phyloP scores from a whole-genome alignment of 2,113 vertebrate genomes.

The Rhagologus leucostigma region DNA sequence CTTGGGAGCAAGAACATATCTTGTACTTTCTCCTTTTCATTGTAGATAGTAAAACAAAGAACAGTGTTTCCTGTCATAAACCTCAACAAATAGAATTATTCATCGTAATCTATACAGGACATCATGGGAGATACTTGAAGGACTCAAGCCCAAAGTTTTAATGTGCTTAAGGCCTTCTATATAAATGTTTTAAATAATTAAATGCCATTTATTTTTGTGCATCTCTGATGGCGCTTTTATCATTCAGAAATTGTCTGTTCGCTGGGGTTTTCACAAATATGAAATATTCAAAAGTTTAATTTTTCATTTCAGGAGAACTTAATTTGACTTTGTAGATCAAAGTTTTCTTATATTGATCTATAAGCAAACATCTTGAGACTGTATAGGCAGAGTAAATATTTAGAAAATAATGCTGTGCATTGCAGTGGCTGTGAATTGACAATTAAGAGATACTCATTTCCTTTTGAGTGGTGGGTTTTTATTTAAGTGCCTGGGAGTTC shows the following conservation, averaged over 20 bases:
- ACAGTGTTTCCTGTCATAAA: not conserved
- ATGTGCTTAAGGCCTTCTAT: not conserved
- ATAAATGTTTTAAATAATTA: constrained; percentile 28
- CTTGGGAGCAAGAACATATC: not conserved
- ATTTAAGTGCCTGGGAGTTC: not conserved
- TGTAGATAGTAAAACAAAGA: not conserved
- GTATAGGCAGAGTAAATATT: not conserved
- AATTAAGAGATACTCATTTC: not conserved
- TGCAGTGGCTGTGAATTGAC: not conserved
- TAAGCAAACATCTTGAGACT: constrained; percentile 16
- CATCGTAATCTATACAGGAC: not conserved
- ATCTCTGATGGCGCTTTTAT: not conserved
- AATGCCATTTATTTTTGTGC: constrained; percentile 6
- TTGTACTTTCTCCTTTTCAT: not conserved
- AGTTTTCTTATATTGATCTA: not conserved
- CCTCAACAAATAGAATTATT: not conserved
- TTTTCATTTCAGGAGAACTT: constrained; percentile 1
- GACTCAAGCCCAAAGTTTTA: not conserved
- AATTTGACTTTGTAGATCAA: not conserved
- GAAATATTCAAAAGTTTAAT: constrained; percentile 29
- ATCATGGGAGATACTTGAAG: not conserved
- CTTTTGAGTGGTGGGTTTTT: not conserved
- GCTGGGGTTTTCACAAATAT: not conserved
- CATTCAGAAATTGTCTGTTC: not conserved
- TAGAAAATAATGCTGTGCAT: not conserved